Base-by-base conservation (phyloP, 2,888 invertebrate species). In the Pyralis farinalis region DNA sequence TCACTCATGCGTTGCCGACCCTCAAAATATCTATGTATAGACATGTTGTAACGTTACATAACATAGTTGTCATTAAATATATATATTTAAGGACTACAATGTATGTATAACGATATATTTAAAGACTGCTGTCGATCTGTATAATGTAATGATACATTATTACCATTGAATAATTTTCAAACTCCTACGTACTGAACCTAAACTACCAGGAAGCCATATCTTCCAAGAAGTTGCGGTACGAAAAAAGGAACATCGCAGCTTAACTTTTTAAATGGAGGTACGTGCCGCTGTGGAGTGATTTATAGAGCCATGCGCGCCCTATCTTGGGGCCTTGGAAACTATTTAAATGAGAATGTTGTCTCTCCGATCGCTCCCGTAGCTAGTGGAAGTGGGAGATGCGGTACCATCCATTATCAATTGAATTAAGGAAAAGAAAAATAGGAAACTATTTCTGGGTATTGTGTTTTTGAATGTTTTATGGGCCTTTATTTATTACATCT, bases 341-440 rank as follows among this genome's bases (percentile, higher is more conserved):
- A 82, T 82, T 81, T 77, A 81, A 83, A 83, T 82, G 71, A 78
- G 74, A 74, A 71, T 72, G 71, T 78, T 76, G 71, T 77, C 71
- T 69, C 65, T 54, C 44, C 49, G 51, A 72, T 71, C 71, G 16
- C 16, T 16, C 16, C 4, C 16, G 16, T 4, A 16, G 16, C 16
- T 16, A 16, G 16, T 68, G 63, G 28, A 30, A 55, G 36, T 41
- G 44, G 46, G 52, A 53, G 51, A 46, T 41, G 49, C 54, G 50
- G 47, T 43, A 44, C 45, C 51, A 63, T 64, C 59, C 54, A 59
- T 66, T 70, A 66, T 63, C 64, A 68, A 68, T 66, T 73, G 70
- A 72, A 57, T 67, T 66, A 70, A 63, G n/a, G n/a, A n/a, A 38
- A 28, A 36, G 7, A 36, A 44, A 42, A 44, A 42, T 25, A 25